phyloP scores from a whole-genome alignment of 2,113 vertebrate species.

The Oxyruncus cristatus region DNA sequence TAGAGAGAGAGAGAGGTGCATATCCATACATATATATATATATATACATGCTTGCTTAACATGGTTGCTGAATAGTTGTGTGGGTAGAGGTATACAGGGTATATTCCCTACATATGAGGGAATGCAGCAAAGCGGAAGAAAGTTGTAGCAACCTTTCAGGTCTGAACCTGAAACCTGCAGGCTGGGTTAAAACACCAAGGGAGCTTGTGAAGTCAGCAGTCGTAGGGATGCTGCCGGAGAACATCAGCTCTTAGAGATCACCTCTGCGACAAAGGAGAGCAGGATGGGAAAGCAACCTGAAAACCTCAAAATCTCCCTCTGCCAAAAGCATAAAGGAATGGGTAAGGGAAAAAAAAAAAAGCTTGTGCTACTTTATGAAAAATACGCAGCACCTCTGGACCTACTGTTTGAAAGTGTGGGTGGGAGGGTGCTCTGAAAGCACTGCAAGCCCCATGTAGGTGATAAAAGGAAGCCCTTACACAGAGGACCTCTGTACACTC shows the following conservation, averaged over 20 bases:
- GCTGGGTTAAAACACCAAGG: neutral
- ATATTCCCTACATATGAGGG: neutral
- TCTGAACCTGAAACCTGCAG: neutral
- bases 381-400: neutral
- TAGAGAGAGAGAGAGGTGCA: neutral
- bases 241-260: neutral
- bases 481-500: neutral
- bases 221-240: rapidly evolving
- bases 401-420: neutral
- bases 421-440: neutral
- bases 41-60: neutral
- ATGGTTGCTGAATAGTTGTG: neutral
- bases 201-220: neutral
- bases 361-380: neutral
- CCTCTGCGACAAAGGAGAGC: neutral
- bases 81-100: neutral
- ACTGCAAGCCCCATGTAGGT: neutral
- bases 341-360: neutral
- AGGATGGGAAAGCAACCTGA: neutral
- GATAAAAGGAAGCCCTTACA: neutral
- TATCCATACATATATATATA: neutral
- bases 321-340: neutral
- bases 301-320: neutral
- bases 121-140: neutral
- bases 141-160: neutral